Evolutionary conservation across 2,888 invertebrate species (phyloP), one percentile per base, ranked within the genome.

Genomic region (Parnassius orleans): DNA sequence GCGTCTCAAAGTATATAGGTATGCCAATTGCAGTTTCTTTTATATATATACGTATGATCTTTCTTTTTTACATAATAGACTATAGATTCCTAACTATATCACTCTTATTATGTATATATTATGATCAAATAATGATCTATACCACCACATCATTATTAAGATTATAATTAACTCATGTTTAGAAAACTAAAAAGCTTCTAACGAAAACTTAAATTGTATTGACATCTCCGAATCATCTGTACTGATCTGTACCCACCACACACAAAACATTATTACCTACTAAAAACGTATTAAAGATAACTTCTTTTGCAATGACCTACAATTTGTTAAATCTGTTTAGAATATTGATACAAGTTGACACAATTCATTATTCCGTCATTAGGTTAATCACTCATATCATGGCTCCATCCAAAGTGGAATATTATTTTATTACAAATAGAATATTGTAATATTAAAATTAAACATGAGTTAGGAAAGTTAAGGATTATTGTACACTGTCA

Each of bases 1-100:
- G 33, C 68, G 78, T 85, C 84, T 83, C 81, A 81, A 84, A 84
- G 75, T 82, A 79, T 80, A 77, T 82, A 79, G 81, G 81, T 84
- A 85, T 84, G 81, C 84, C 72, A 66, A 69, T 72, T 74, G 78
- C 72, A 69, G 70, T 75, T 68, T 66, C 78, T 79, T 33, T 33
- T 33, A 33, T 33, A 33, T 33, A 53, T 57, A n/a, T 54, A 56
- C 50, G 15, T 53, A 48, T 14, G 12, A 24, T 24, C 3, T 24
- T 24, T 24, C 3, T 24, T 24, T 5, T 24, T 24, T 7, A 24
- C 7, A 7, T 10, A 57, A 56, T 57, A 51, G 53, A 53, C 14
- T 60, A 12, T 44, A 51, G 54, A 58, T 58, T 47, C 19, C 11
- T 53, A 51, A 54, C 53, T 46, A 43, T 52, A 44, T 47, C 46